Percentiles rank a stretch among this genome's conserved stretches.
Evolutionary conservation across 2,113 vertebrate genomes (phyloP).

Genomic region (Pleuronectes platessa): DNA sequence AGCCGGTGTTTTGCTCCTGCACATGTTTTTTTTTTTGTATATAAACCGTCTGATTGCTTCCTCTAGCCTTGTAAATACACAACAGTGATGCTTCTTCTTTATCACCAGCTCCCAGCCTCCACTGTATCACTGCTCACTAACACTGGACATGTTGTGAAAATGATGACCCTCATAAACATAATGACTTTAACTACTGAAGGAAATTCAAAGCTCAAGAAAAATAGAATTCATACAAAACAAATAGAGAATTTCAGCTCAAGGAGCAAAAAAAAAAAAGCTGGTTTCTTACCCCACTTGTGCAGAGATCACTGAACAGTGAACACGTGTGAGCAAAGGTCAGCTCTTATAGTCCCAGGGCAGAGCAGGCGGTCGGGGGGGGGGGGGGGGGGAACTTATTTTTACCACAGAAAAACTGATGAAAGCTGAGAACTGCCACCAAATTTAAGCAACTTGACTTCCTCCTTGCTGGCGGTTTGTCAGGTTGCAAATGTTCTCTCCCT

Average conservation of each 20-base stretch:
- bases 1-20: slow-evolving; percentile 27
- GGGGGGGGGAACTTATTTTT: slow-evolving; percentile 12
- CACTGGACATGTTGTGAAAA: slow-evolving; percentile 48
- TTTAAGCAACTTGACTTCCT: slow-evolving; percentile 54
- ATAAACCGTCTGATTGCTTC: slow-evolving; percentile 53
- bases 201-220: too few species aligned
- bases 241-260: too few species aligned
- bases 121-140: slow-evolving; percentile 24
- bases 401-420: slow-evolving; percentile 23
- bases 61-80: slow-evolving; percentile 46
- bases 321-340: neutral
- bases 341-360: slow-evolving; percentile 42
- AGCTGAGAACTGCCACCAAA: slow-evolving; percentile 34
- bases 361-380: neutral
- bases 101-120: slow-evolving; percentile 49
- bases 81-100: slow-evolving; percentile 46
- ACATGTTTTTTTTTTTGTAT: slow-evolving; percentile 44
- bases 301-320: neutral
- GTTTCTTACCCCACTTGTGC: slow-evolving; percentile 50
- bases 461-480: neutral
- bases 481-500: neutral
- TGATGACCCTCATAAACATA: slow-evolving; percentile 61
- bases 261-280: neutral
- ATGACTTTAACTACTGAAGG: slow-evolving; percentile 52
- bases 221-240: too few species aligned